phyloP scores from a whole-genome alignment of 2,113 vertebrate genomes.

The Oncorhynchus tshawytscha region DNA sequence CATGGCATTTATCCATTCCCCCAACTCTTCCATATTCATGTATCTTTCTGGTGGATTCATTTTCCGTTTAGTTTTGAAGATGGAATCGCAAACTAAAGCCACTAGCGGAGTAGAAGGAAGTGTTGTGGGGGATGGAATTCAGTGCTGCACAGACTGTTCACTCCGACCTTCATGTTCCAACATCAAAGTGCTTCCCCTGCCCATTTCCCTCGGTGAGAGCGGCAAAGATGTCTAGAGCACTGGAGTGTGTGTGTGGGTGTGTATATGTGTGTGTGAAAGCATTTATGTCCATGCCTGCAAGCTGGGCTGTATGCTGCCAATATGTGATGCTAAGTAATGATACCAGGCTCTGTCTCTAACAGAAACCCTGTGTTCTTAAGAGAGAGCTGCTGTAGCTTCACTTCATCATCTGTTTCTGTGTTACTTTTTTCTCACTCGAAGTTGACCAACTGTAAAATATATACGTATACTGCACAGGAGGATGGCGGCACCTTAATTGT shows the following conservation, averaged over 20 bases:
- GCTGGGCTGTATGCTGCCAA: constrained; percentile 61
- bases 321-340: constrained; percentile 41
- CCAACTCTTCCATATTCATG: constrained; percentile 57
- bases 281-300: constrained; percentile 51
- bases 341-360: constrained; percentile 45
- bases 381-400: constrained; percentile 20
- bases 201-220: constrained; percentile 63
- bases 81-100: constrained; percentile 55
- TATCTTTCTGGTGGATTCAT: constrained; percentile 36
- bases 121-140: constrained; percentile 74
- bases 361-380: constrained; percentile 41
- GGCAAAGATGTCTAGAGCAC: constrained; percentile 62
- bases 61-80: constrained; percentile 59
- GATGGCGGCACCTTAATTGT: no score
- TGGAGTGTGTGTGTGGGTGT: constrained; percentile 45
- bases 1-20: constrained; percentile 53
- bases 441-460: no score
- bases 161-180: constrained; percentile 74
- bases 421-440: constrained; percentile 10
- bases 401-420: neutral
- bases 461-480: no score
- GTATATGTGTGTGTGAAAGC: constrained; percentile 3
- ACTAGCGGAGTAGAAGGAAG: constrained; percentile 66
- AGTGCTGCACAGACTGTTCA: constrained; percentile 71
- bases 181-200: constrained; percentile 72